Conservation (phyloP, 2,113 vertebrate species). For the Scatophagus argus region DNA sequence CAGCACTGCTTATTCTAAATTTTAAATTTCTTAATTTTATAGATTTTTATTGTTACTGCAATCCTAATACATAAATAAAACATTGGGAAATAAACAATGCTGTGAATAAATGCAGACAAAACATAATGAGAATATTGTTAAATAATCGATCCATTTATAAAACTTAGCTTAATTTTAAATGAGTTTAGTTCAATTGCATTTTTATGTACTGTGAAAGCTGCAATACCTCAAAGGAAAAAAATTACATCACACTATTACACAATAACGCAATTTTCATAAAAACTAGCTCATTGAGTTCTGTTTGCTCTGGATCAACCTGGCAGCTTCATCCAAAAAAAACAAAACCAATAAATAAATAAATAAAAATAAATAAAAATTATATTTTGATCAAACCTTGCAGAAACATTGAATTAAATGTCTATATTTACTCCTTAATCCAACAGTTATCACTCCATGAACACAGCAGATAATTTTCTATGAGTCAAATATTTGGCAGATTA, state of each 20-base stretch:
- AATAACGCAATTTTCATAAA: not conserved
- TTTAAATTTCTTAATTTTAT: too few species aligned
- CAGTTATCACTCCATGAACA: conserved; percentile 19
- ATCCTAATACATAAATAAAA: too few species aligned
- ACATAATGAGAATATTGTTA: not conserved
- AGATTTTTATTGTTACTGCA: too few species aligned
- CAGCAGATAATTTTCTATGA: conserved; percentile 36
- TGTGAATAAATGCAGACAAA: not conserved
- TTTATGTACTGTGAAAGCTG: not conserved
- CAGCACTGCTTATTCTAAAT: too few species aligned
- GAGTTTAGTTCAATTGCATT: too few species aligned
- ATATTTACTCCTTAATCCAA: conserved; percentile 38
- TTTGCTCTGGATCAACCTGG: not conserved
- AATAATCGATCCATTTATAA: too few species aligned
- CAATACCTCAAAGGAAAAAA: not conserved
- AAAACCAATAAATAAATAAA: not conserved
- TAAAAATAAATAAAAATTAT: not conserved
- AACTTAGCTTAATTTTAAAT: too few species aligned
- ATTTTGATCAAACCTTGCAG: conserved; percentile 15
- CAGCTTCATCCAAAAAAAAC: not conserved
- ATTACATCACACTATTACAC: not conserved
- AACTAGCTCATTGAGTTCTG: not conserved
- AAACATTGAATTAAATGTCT: conserved; percentile 9
- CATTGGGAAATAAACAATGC: too few species aligned
- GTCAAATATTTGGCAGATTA: conserved; percentile 44